Conservation (phyloP, 2,113 vertebrate genomes). For the Sinocyclocheilus anshuiensis region DNA sequence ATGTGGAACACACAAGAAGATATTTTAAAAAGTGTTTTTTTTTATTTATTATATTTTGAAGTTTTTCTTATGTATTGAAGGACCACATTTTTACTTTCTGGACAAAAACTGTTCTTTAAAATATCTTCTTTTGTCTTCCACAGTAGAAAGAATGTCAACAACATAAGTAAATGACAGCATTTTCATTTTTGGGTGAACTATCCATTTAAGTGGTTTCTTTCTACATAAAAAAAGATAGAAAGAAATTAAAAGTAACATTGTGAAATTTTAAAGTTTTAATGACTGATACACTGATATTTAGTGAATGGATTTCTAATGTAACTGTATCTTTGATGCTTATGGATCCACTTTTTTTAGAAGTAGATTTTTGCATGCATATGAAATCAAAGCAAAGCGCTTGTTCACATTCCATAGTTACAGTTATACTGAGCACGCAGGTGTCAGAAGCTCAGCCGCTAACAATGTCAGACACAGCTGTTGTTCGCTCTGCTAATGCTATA, state of each 20-base stretch:
- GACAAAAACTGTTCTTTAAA: neutral
- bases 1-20: too few species aligned
- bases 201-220: neutral
- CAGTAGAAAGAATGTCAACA: neutral
- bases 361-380: conserved; percentile 44
- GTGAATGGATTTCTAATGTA: conserved; percentile 15
- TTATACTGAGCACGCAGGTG: conserved; percentile 37
- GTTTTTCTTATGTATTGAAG: too few species aligned
- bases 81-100: too few species aligned
- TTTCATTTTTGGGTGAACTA: neutral
- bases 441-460: conserved; percentile 50
- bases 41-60: too few species aligned
- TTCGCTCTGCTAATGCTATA: conserved; percentile 35
- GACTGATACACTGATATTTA: neutral
- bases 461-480: conserved; percentile 53
- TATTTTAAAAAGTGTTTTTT: too few species aligned
- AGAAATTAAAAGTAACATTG: too few species aligned
- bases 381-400: conserved; percentile 51
- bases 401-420: conserved; percentile 45
- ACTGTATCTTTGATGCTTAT: conserved; percentile 16
- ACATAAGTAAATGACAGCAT: neutral
- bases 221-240: too few species aligned
- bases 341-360: conserved; percentile 37
- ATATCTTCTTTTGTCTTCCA: neutral
- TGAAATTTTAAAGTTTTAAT: too few species aligned